phyloP scores from a whole-genome alignment of 2,113 vertebrate genomes.

The Sphaerodactylus townsendi region DNA sequence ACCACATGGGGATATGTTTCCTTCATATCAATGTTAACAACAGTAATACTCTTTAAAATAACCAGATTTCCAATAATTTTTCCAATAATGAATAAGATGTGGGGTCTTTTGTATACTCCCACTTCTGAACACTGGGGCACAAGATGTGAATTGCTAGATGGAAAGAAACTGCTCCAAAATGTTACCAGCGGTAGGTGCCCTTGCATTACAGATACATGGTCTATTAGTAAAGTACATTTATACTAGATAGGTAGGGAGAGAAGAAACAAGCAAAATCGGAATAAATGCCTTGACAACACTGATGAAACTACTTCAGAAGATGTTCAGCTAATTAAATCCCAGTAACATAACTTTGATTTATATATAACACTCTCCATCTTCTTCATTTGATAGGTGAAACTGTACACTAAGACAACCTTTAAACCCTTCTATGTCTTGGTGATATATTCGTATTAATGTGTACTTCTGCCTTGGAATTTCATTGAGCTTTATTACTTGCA shows the following conservation, averaged over 20 bases:
- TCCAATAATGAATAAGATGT: neutral
- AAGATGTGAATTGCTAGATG: neutral
- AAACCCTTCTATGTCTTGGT: neutral
- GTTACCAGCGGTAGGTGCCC: neutral
- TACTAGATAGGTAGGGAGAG: neutral
- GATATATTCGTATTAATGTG: constrained; percentile 25
- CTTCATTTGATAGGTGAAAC: constrained; percentile 12
- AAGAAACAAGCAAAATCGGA: neutral
- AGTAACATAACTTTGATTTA: constrained; percentile 14
- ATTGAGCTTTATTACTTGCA: neutral
- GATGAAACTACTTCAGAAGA: constrained; percentile 26
- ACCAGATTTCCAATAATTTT: too few species aligned
- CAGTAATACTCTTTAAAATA: too few species aligned
- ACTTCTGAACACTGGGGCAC: neutral
- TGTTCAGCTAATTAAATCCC: constrained; percentile 8
- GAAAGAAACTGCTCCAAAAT: neutral
- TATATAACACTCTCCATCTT: constrained; percentile 30
- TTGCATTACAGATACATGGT: neutral
- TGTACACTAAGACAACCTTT: constrained; percentile 12
- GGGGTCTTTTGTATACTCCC: neutral
- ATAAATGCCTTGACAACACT: constrained; percentile 16
- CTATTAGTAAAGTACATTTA: neutral
- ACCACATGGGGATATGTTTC: too few species aligned
- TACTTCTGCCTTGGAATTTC: neutral
- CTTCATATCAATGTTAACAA: too few species aligned